Evolutionary conservation across 2,888 invertebrate species (phyloP).

Genomic region (Hypomecis punctinalis): DNA sequence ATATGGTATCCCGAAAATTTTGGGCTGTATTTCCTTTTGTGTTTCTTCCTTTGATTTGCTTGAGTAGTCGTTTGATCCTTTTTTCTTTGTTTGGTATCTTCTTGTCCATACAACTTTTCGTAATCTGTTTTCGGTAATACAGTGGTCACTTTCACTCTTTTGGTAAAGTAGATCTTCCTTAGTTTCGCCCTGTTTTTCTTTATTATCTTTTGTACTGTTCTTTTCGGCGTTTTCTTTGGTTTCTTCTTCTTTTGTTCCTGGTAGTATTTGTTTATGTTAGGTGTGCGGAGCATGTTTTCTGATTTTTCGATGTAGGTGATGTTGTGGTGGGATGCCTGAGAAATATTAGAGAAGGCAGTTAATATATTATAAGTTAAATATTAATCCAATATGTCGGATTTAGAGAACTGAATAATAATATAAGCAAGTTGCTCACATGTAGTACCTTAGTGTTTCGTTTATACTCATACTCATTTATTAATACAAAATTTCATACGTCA

Average conservation of each 20-base stretch:
- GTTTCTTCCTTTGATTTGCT: slow-evolving; percentile 54
- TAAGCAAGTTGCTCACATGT: too few relatives aligned
- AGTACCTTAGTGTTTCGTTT: too few relatives aligned
- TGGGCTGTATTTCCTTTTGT: slow-evolving; percentile 50
- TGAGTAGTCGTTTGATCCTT: slow-evolving; percentile 55
- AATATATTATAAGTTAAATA: too few relatives aligned
- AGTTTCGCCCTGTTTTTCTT: slow-evolving; percentile 63
- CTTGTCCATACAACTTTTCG: slow-evolving; percentile 49
- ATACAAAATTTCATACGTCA: too few relatives aligned
- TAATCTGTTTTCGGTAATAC: slow-evolving; percentile 43
- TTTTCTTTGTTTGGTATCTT: slow-evolving; percentile 46
- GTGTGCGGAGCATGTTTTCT: slow-evolving; percentile 67
- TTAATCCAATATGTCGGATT: too few relatives aligned
- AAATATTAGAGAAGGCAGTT: slow-evolving; percentile 20
- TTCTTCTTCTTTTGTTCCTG: slow-evolving; percentile 56
- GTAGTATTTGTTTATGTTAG: slow-evolving; percentile 52
- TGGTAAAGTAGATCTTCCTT: slow-evolving; percentile 58
- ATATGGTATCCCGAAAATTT: slow-evolving; percentile 63
- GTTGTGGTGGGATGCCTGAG: slow-evolving; percentile 47
- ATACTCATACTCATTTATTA: too few relatives aligned
- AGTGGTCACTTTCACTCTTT: slow-evolving; percentile 51
- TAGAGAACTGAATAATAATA: too few relatives aligned
- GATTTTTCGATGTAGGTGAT: slow-evolving; percentile 66
- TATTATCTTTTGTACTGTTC: slow-evolving; percentile 77
- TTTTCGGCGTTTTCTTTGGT: slow-evolving; percentile 65